Evolutionary conservation across 2,888 invertebrate species (phyloP).

Genomic region (Itoplectis maculator): DNA sequence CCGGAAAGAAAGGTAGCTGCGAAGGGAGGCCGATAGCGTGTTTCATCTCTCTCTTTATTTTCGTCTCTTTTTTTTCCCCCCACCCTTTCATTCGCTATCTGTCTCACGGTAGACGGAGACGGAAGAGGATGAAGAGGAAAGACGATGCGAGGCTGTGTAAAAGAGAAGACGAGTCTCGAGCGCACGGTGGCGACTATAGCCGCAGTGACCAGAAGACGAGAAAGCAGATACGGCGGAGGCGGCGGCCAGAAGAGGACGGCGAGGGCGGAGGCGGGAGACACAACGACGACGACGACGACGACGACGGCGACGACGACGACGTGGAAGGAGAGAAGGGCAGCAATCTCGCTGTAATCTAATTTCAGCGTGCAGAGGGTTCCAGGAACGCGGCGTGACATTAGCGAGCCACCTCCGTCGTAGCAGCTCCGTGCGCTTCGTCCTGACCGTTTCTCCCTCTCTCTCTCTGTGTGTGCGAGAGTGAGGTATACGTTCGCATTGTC

Average conservation of each 20-base stretch:
- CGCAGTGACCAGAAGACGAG: slow-evolving; percentile 35
- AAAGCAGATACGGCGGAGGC: slow-evolving; percentile 53
- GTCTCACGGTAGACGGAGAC: slow-evolving; percentile 30
- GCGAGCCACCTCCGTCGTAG: slow-evolving; percentile 75
- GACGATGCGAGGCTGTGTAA: slow-evolving; percentile 45
- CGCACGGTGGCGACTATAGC: slow-evolving; percentile 40
- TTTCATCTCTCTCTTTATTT: slow-evolving; percentile 45
- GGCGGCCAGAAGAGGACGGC: slow-evolving; percentile 44
- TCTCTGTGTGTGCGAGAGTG: no score
- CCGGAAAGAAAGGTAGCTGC: slow-evolving; percentile 75
- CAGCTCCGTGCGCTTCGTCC: slow-evolving; percentile 27
- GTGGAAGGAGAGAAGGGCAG: slow-evolving; percentile 75
- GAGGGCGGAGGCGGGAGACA: slow-evolving; percentile 55
- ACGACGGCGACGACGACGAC: slow-evolving; percentile 43
- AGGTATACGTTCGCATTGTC: slow-evolving; percentile 53
- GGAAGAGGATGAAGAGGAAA: slow-evolving; percentile 45
- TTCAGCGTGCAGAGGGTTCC: slow-evolving; percentile 83
- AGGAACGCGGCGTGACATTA: slow-evolving; percentile 83
- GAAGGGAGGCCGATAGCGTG: slow-evolving; percentile 58
- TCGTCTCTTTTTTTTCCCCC: slow-evolving; percentile 19
- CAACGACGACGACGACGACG: slow-evolving; percentile 52
- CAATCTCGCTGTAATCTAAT: slow-evolving; percentile 84
- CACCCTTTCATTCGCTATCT: neutral
- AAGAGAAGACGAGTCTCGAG: slow-evolving; percentile 50
- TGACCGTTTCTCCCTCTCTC: slow-evolving; percentile 36